Conservation (phyloP, 2,113 vertebrate genomes). For the Acanthochromis polyacanthus region DNA sequence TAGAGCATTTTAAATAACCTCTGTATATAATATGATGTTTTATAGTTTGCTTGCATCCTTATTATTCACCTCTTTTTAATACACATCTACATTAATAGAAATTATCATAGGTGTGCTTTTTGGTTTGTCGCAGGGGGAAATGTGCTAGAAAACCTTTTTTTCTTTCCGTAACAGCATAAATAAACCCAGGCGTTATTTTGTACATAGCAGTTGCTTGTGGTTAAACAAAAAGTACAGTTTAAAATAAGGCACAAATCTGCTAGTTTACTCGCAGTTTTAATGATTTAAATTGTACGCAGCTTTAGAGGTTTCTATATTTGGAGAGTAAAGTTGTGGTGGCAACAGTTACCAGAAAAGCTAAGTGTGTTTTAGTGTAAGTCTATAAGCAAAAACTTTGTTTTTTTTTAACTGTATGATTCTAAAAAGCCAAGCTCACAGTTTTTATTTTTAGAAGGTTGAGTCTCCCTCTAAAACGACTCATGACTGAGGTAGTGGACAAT, state of each 20-base stretch:
- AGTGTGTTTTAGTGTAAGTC: neutral
- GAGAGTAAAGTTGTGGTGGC: neutral
- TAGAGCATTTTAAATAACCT: too few relatives aligned
- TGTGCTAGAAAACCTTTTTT: neutral
- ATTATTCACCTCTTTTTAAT: neutral
- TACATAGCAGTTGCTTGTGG: too few relatives aligned
- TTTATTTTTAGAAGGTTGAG: constrained; percentile 51
- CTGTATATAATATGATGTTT: too few relatives aligned
- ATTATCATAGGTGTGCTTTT: neutral
- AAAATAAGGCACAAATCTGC: too few relatives aligned
- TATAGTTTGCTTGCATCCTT: too few relatives aligned
- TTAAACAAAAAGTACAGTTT: too few relatives aligned
- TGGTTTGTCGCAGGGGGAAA: neutral
- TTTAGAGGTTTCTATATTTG: too few relatives aligned
- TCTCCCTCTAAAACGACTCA: constrained; percentile 42
- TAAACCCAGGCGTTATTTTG: neutral
- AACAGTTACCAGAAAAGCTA: neutral
- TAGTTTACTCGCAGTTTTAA: too few relatives aligned
- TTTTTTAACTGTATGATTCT: constrained; percentile 23
- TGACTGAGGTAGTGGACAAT: constrained; percentile 35
- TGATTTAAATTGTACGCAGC: neutral
- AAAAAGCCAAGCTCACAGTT: constrained; percentile 34
- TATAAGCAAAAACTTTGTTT: constrained; percentile 21
- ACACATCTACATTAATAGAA: neutral
- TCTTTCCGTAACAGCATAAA: neutral